Evolutionary conservation across 2,888 invertebrate species (phyloP).

Genomic region (Anorthoa munda): DNA sequence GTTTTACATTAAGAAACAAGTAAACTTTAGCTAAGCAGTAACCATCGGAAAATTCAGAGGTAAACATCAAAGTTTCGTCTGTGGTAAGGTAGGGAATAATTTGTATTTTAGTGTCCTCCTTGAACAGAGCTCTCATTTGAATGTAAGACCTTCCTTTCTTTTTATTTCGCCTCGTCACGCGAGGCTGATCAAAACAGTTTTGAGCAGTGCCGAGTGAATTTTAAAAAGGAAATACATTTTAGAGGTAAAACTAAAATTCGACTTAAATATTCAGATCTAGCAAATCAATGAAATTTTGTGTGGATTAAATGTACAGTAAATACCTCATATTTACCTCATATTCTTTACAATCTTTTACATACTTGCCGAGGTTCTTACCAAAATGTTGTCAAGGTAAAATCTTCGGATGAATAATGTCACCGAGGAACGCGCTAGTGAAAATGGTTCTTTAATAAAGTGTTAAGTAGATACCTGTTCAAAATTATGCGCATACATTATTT

Average conservation of each 20-base stretch:
- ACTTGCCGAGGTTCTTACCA: constrained; percentile 20
- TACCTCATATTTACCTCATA: neutral
- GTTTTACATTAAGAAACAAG: neutral
- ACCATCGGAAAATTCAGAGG: constrained; percentile 24
- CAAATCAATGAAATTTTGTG: constrained; percentile 26
- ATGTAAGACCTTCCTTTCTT: constrained; percentile 73
- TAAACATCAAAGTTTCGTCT: constrained; percentile 48
- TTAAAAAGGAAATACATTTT: constrained; percentile 63
- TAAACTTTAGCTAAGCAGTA: constrained; percentile 14
- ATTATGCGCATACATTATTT: constrained; percentile 72
- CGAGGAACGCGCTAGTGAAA: constrained; percentile 58
- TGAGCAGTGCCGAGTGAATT: constrained; percentile 68
- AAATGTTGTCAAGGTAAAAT: constrained; percentile 53
- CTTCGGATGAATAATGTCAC: constrained; percentile 51
- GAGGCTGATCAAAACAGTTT: constrained; percentile 80
- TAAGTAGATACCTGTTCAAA: constrained; percentile 68
- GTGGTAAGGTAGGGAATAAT: constrained; percentile 68
- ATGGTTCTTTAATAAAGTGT: constrained; percentile 68
- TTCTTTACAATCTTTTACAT: constrained; percentile 13
- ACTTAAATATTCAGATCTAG: constrained; percentile 30
- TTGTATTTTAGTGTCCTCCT: constrained; percentile 69
- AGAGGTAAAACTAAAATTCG: constrained; percentile 51
- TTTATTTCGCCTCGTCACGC: constrained; percentile 77
- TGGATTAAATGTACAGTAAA: constrained; percentile 8
- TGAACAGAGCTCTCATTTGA: constrained; percentile 74